Evolutionary conservation across 2,888 invertebrate genomes (phyloP), one percentile per base, ranked within the genome.

Genomic region (Xestoiulus laeticollis): DNA sequence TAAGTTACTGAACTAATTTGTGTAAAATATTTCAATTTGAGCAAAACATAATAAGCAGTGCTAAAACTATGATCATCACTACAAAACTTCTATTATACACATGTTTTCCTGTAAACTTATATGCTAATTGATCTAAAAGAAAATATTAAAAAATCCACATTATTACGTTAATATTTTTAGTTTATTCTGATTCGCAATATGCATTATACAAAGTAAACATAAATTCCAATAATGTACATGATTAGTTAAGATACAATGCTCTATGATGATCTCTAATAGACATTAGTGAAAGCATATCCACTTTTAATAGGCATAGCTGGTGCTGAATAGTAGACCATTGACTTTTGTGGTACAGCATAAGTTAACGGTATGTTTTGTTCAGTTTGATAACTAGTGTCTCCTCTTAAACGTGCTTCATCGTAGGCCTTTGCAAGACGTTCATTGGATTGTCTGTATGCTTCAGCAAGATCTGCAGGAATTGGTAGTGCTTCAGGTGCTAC

Each of bases 401-500:
- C 83, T 38, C 87, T 82, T 14, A 83, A n/a, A 30, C 84, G 44
- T 3, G 87, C 87, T 48, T 87, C 87, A 44, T 83, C 87, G 30
- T 87, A 68, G n/a, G 87, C 87, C 19, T 48, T 87, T 59, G 82
- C 44, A 38, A 87, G 78, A n/a, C 87, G 87, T n/a, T 84, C 68
- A 68, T 87, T 68, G 43, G 87, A 53, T 32, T 96, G 95, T 90
- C 96, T 96, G 88, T 95, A 94, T 89, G 96, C 95, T 92, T 96
- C 96, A 93, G 96, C 96, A 22, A 96, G 38, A 12, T 86, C 85
- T 12, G 32, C 88, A 22, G 88, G 88, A 1, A 86, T 84, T 5
- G 38, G 59, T 19, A 85, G 86, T 5, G 44, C 59, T 68, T 85
- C 86, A 1, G 88, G 88, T 14, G 88, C 83, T 86, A 87, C 88